Evolutionary conservation across 2,113 vertebrate species (phyloP), one percentile per base, ranked within the genome.

Genomic region (Podarcis raffonei): DNA sequence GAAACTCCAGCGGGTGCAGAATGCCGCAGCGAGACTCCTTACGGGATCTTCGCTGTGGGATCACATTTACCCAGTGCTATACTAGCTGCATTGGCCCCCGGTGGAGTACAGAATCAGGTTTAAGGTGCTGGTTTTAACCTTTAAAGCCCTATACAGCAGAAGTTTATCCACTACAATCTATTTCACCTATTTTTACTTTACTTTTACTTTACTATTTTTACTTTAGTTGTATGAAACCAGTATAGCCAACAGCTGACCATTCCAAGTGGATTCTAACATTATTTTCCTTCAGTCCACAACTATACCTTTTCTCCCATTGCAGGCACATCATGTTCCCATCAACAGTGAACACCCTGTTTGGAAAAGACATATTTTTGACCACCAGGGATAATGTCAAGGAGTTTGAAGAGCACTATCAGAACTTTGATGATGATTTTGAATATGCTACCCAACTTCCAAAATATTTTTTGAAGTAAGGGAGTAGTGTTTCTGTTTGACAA

Each of bases 381-480:
- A 88, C 89, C 1, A 83, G 93, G 6, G 92, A 68, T 15, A 92
- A 96, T 75, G 91, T 95, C 90, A 92, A 92, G 88, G 96, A 97
- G 92, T 98, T 98, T 90, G 92, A 96, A 83, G 89, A 96, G 25
- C 96, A 97, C 78, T 98, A 98, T 93, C 94, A 94, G 93, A 96
- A 85, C 71, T 98, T 96, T 0, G 97, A 98, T 65, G 97, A 98
- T 81, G 96, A 96, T 83, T 98, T 98, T 0, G 97, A 98, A 91
- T 96, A 97, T 0, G 97, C 96, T 13, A 97, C 96, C 81, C 98
- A 98, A 90, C 92, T 98, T 16, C 98, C 98, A 0, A 97, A 95
- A 81, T 96, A 92, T 90, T 94, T 98, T 72, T 81, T 98, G 84
- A 97, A 96, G 98, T 98, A 96, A 90, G 22, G 9, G 32, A 53